Percentiles rank a stretch among this genome's conserved stretches.
Evolutionary conservation across 2,113 vertebrate species (phyloP).

Genomic region (Cheilinus undulatus): DNA sequence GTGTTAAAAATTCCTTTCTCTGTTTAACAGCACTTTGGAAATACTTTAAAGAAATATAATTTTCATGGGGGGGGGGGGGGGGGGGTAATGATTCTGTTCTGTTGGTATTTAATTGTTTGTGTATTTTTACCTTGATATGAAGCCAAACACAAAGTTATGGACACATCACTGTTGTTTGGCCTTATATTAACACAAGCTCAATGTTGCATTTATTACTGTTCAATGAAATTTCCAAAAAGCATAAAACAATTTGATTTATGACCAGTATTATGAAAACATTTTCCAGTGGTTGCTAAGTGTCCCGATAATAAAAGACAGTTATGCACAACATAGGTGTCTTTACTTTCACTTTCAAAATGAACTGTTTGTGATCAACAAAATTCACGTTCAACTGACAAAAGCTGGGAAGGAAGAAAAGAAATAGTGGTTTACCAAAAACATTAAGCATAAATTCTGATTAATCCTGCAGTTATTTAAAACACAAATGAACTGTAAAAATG

Average conservation of each 20-base stretch:
- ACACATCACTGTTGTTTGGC: too few relatives aligned
- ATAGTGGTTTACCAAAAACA: neutral
- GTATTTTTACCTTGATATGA: neutral
- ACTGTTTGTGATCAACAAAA: neutral
- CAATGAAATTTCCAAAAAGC: neutral
- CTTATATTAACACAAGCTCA: neutral
- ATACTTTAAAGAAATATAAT: too few relatives aligned
- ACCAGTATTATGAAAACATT: neutral
- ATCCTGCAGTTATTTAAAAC: neutral
- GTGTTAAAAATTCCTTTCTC: too few relatives aligned
- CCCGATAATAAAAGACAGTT: neutral
- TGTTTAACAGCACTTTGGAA: too few relatives aligned
- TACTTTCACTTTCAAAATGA: constrained; percentile 64
- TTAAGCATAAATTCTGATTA: neutral
- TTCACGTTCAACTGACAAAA: constrained; percentile 10
- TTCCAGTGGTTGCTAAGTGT: neutral
- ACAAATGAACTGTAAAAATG: too few relatives aligned
- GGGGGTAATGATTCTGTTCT: too few relatives aligned
- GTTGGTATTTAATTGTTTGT: too few relatives aligned
- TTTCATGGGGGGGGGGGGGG: too few relatives aligned
- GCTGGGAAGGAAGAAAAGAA: constrained; percentile 5
- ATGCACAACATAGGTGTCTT: constrained; percentile 6
- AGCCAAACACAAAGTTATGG: too few relatives aligned
- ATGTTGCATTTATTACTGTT: neutral
- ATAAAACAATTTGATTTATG: neutral